Base-by-base conservation (phyloP, 2,797 vertebrate species). In the Tokudaia tokunoshimensis region DNA sequence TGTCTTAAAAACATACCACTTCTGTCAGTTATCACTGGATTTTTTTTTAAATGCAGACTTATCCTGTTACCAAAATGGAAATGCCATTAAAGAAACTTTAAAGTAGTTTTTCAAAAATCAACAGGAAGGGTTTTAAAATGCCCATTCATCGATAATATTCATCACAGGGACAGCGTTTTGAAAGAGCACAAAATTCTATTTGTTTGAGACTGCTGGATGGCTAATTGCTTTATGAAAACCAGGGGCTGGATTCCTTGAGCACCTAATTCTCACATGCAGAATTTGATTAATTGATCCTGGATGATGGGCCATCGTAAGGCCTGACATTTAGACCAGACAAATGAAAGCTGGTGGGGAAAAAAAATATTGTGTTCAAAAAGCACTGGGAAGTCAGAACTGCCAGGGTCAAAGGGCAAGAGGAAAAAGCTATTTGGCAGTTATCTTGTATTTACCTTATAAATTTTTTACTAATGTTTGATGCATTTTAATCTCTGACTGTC, bases 401-500 rank as follows among this genome's bases (percentile, higher is more conserved):
- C 89, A 97, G 55, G 97, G 98, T 97, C 97, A 98, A 96, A 98
- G 98, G 95, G 95, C 95, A 98, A 86, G 63, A 98, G 95, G 97
- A 96, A 97, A 98, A 98, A 98, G 97, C 98, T 98, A 97, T 98
- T 98, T 98, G 98, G 98, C 97, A 98, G 98, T 98, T 97, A 97
- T 98, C 98, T 98, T 98, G 98, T 98, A 98, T 98, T 98, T 98
- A 93, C 76, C 92, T 98, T 98, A 99, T 99, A 98, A 98, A 99
- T 99, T 98, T 99, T 99, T 98, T 97, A 99, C 97, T 95, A 97
- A 98, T 95, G 97, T 97, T 97, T 98, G 97, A 98, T 98, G 98
- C 98, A 98, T 98, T 99, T 99, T 98, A 98, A 99, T 98, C 98
- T 98, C 98, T 98, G 99, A 98, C 98, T 98, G 98, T 98, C 98